Evolutionary conservation across 2,797 vertebrate genomes (phyloP).

Genomic region (Cyclura pinguis): DNA sequence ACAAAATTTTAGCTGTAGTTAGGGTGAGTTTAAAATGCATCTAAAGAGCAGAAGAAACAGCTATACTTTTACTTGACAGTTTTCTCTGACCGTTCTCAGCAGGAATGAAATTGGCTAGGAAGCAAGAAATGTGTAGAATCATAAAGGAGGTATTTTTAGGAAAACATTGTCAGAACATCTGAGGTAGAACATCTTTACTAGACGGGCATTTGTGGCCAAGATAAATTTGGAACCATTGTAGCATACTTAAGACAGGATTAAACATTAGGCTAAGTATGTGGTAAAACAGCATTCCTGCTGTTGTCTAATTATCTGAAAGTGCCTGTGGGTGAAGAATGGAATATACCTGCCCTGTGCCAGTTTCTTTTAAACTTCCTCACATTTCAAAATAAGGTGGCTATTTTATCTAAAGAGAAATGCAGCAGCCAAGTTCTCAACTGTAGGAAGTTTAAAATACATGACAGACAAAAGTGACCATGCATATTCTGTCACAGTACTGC

Average conservation of each 20-base stretch:
- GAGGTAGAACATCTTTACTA: slow-evolving; percentile 31
- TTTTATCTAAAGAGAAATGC: not conserved
- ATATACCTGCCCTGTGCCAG: slow-evolving; percentile 1
- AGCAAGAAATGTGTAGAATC: slow-evolving; percentile 43
- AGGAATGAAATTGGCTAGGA: slow-evolving; percentile 53
- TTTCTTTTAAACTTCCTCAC: not conserved
- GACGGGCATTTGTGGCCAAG: slow-evolving; percentile 38
- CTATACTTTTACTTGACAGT: slow-evolving; percentile 43
- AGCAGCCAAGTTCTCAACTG: not conserved
- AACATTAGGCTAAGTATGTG: slow-evolving; percentile 25
- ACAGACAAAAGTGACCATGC: not conserved
- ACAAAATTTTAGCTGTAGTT: slow-evolving; percentile 25
- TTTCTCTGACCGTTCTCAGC: slow-evolving; percentile 36
- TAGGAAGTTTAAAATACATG: slow-evolving; percentile 8
- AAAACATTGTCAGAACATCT: slow-evolving; percentile 38
- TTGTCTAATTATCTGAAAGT: slow-evolving; percentile 35
- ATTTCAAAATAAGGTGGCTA: slow-evolving; percentile 16
- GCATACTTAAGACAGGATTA: slow-evolving; percentile 34
- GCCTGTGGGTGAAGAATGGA: slow-evolving; percentile 22
- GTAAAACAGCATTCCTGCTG: slow-evolving; percentile 41
- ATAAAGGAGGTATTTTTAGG: slow-evolving; percentile 48
- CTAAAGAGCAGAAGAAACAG: slow-evolving; percentile 41
- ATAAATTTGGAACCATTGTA: slow-evolving; percentile 36
- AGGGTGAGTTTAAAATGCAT: slow-evolving; percentile 39
- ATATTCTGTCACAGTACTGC: not conserved